phyloP scores from a whole-genome alignment of 2,797 vertebrate species.

The Ciconia nigra region DNA sequence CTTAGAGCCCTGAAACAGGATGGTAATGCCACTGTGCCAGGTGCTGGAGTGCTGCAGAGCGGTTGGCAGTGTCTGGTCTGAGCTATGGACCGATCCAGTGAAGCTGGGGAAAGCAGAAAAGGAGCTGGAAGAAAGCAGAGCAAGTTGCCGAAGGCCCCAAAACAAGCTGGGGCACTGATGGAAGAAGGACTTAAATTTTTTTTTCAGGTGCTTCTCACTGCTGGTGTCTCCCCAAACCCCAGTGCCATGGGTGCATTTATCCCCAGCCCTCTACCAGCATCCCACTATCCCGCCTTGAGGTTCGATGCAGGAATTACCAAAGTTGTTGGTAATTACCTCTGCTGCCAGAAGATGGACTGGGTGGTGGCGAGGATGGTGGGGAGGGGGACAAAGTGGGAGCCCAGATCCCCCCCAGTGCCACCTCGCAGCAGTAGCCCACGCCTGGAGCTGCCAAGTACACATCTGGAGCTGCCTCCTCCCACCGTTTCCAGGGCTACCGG shows the following conservation, averaged over 20 bases:
- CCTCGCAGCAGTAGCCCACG: neutral
- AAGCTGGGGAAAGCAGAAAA: neutral
- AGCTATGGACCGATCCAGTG: neutral
- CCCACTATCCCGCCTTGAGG: neutral
- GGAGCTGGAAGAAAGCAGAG: neutral
- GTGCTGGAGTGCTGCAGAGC: neutral
- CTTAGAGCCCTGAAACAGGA: neutral
- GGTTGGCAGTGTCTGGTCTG: neutral
- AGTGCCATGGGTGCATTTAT: neutral
- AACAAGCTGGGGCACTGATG: neutral
- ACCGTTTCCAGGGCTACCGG: neutral
- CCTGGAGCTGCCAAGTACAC: neutral
- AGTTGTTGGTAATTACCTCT: neutral
- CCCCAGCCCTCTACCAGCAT: too few species aligned
- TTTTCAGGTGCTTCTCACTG: neutral
- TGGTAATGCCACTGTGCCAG: fast-evolving
- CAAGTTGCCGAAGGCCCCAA: neutral
- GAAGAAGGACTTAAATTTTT: neutral
- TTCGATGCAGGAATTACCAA: neutral
- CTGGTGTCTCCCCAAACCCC: neutral
- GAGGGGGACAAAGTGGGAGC: neutral
- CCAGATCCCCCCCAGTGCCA: neutral
- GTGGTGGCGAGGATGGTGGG: fast-evolving
- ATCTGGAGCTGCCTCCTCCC: neutral
- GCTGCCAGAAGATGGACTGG: neutral